A percentile compares a stretch with the other conserved stretches of the same genome.
These are phyloP conservation scores for Lutraria lutraria DNA, from an alignment of 2,888 invertebrate genomes.

Conservation along the genomic window DNA sequence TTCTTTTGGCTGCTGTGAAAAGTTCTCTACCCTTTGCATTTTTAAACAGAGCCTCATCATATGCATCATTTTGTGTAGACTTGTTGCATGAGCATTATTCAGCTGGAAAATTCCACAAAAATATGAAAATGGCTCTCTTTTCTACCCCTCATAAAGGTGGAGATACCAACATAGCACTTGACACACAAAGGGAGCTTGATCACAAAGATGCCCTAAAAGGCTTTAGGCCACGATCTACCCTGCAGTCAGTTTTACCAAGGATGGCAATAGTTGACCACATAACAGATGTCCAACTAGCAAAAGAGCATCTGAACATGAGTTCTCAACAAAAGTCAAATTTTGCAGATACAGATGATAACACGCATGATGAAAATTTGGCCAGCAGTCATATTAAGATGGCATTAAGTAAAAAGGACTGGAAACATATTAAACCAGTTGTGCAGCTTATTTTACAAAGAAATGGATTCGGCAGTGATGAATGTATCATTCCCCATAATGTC, in stretches of 20 bases:
- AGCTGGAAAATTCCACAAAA: conserved; percentile 47
- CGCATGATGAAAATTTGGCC: background rate
- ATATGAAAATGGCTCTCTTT: conserved; percentile 51
- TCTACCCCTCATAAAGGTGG: conserved; percentile 54
- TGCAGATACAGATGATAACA: background rate
- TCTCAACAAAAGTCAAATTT: background rate
- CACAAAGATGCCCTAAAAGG: conserved; percentile 62
- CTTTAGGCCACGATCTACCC: conserved; percentile 58
- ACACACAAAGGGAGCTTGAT: conserved; percentile 62
- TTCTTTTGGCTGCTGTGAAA: conserved; percentile 54
- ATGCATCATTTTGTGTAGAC: conserved; percentile 57
- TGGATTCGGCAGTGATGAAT: conserved; percentile 13
- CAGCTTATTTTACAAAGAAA: background rate
- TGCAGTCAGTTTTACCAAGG: conserved; percentile 47
- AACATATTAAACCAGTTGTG: conserved; percentile 8
- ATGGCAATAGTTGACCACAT: conserved; percentile 58
- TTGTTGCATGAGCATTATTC: conserved; percentile 49
- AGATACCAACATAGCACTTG: conserved; percentile 54
- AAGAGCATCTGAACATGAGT: background rate
- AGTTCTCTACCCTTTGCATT: conserved; percentile 64
- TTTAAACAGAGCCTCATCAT: conserved; percentile 62
- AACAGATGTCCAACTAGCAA: conserved; percentile 28
- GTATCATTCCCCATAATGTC: conserved; percentile 37
- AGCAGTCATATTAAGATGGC: background rate
- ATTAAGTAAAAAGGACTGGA: background rate